Conservation (phyloP, 1,140 invertebrate genomes). For the Eubasilissa regina region DNA sequence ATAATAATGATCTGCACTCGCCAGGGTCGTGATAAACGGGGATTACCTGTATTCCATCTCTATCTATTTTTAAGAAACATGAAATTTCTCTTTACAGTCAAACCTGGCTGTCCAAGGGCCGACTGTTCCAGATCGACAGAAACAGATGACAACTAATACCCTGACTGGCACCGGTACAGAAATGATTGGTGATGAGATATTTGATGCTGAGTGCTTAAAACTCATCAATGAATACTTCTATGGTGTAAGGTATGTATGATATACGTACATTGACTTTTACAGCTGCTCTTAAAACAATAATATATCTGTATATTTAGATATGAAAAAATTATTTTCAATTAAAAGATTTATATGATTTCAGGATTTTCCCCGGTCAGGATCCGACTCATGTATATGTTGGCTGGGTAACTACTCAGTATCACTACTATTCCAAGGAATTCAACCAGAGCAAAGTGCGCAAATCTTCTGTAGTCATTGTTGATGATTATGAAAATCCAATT, state of each 20-base stretch:
- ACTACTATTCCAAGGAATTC: slow-evolving; percentile 91
- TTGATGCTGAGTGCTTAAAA: slow-evolving; percentile 89
- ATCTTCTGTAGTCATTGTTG: slow-evolving; percentile 87
- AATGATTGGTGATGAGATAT: slow-evolving; percentile 86
- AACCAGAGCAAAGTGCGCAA: slow-evolving; percentile 90
- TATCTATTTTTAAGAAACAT: background rate
- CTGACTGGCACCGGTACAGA: slow-evolving; percentile 80
- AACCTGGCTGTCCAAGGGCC: slow-evolving; percentile 79
- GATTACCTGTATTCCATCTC: too few relatives aligned
- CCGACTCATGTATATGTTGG: slow-evolving; percentile 97
- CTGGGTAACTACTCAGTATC: slow-evolving; percentile 99
- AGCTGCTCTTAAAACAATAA: too few relatives aligned
- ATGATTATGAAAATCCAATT: slow-evolving; percentile 82
- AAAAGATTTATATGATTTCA: slow-evolving; percentile 59
- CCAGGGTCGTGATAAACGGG: too few relatives aligned
- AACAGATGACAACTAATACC: slow-evolving; percentile 79
- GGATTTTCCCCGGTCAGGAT: slow-evolving; percentile 97
- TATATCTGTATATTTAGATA: too few relatives aligned
- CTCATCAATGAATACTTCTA: slow-evolving; percentile 99
- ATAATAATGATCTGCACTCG: too few relatives aligned
- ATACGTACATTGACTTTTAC: too few relatives aligned
- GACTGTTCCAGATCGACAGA: slow-evolving; percentile 80
- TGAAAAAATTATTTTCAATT: too few relatives aligned
- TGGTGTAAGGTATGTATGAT: slow-evolving; percentile 79
- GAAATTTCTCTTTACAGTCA: slow-evolving; percentile 65